phyloP scores from a whole-genome alignment of 30 jellyfish, hydroid and myxozoan species.

The Aurelia aurita complex sp. Pacific region DNA sequence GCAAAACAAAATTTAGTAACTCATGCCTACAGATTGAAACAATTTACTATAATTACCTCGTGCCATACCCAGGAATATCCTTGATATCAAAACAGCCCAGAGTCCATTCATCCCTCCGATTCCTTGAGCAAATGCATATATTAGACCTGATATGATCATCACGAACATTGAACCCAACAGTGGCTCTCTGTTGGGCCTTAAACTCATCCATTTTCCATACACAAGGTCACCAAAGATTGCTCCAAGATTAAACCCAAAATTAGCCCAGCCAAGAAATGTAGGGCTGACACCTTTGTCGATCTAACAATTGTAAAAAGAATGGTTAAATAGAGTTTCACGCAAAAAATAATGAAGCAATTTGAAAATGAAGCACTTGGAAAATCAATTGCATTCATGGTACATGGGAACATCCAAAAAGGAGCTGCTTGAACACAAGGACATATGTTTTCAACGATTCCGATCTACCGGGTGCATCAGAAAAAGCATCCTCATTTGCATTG shows the following conservation, averaged over 20 bases:
- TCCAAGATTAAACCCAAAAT: neutral
- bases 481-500: too few relatives aligned
- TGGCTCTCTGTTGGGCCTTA: constrained; percentile 57
- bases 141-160: constrained; percentile 27
- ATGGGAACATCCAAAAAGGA: too few relatives aligned
- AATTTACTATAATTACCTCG: constrained; percentile 2
- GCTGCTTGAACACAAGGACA: too few relatives aligned
- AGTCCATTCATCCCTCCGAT: constrained; percentile 37
- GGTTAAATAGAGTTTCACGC: too few relatives aligned
- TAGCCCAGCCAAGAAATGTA: constrained; percentile 28
- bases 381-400: too few relatives aligned
- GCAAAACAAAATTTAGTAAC: neutral
- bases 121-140: constrained; percentile 67
- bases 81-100: constrained; percentile 23
- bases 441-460: too few relatives aligned
- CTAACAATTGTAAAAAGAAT: neutral
- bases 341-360: too few relatives aligned
- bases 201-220: constrained; percentile 20
- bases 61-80: constrained; percentile 25
- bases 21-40: neutral
- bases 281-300: constrained; percentile 6
- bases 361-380: too few relatives aligned
- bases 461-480: too few relatives aligned
- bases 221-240: constrained; percentile 6
- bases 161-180: constrained; percentile 28